A percentile compares a stretch with the other conserved stretches of the same genome.
These are phyloP conservation scores for Bradynema listronoti DNA, from an alignment of 1,140 invertebrate genomes.

Conservation along the genomic window DNA sequence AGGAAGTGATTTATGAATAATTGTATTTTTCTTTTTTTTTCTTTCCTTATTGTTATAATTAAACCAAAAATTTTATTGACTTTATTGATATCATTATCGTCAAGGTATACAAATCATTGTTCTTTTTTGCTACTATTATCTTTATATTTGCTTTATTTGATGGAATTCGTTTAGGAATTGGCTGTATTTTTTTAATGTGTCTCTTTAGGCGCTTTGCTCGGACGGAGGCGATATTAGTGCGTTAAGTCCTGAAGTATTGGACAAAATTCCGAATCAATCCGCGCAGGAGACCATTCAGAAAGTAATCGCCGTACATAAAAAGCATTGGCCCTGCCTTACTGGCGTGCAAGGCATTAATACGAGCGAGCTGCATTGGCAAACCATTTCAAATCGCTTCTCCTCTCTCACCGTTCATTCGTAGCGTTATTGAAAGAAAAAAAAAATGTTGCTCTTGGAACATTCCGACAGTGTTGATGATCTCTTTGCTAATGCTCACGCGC, in stretches of 20 bases:
- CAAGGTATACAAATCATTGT: constrained; percentile 28
- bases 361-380: constrained; percentile 52
- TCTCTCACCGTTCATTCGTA: constrained; percentile 39
- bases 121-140: constrained; percentile 4
- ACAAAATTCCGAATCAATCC: constrained; percentile 43
- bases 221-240: constrained; percentile 36
- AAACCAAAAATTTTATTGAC: constrained; percentile 1
- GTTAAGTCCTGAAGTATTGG: constrained; percentile 38
- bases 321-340: constrained; percentile 51
- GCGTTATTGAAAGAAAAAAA: background rate
- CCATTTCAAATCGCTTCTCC: constrained; percentile 40
- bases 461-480: too few relatives aligned
- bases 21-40: too few relatives aligned
- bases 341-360: constrained; percentile 47
- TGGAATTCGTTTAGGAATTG: background rate
- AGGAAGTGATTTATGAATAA: too few relatives aligned
- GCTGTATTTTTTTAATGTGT: constrained; percentile 2
- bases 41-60: too few relatives aligned
- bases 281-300: constrained; percentile 58
- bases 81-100: constrained; percentile 63
- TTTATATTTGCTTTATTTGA: constrained; percentile 11
- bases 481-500: too few relatives aligned
- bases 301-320: constrained; percentile 56
- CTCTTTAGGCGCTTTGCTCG: constrained; percentile 49
- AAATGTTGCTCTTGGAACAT: too few relatives aligned